Conservation (phyloP, 1,140 invertebrate species). For the Sogatella furcifera region DNA sequence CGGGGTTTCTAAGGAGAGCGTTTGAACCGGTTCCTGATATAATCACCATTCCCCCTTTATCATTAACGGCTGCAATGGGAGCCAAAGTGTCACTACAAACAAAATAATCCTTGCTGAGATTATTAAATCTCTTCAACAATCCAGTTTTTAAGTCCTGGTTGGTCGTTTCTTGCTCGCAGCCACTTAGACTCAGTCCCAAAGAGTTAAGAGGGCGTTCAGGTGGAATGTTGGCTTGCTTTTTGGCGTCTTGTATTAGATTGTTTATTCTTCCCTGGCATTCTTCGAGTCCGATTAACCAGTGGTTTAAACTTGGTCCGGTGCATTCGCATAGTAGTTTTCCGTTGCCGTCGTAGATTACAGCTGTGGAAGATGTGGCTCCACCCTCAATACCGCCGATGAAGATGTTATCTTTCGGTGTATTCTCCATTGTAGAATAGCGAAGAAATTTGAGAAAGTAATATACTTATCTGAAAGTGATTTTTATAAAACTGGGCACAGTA, state of each 20-base stretch:
- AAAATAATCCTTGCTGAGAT: constrained; percentile 46
- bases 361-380: neutral
- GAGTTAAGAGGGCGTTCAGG: neutral
- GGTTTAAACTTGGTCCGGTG: neutral
- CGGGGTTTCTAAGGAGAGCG: too few species aligned
- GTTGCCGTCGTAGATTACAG: neutral
- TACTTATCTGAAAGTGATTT: too few species aligned
- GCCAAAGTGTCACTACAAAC: constrained; percentile 76
- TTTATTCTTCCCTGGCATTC: neutral
- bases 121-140: constrained; percentile 46
- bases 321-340: neutral
- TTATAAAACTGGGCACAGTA: too few species aligned
- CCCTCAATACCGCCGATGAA: too few species aligned
- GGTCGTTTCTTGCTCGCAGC: constrained; percentile 71
- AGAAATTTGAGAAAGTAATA: too few species aligned
- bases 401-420: too few species aligned
- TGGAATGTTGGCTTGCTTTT: neutral
- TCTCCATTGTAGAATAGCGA: too few species aligned
- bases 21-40: too few species aligned
- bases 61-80: constrained; percentile 55
- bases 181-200: constrained; percentile 62
- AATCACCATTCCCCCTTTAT: too few species aligned
- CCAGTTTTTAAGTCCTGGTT: constrained; percentile 55
- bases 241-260: neutral
- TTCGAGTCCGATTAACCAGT: neutral